Percentiles rank a stretch among this genome's conserved stretches.
These are phyloP conservation scores for Cetonia aurata DNA, from an alignment of 2,888 invertebrate genomes.

Conservation along the genomic window DNA sequence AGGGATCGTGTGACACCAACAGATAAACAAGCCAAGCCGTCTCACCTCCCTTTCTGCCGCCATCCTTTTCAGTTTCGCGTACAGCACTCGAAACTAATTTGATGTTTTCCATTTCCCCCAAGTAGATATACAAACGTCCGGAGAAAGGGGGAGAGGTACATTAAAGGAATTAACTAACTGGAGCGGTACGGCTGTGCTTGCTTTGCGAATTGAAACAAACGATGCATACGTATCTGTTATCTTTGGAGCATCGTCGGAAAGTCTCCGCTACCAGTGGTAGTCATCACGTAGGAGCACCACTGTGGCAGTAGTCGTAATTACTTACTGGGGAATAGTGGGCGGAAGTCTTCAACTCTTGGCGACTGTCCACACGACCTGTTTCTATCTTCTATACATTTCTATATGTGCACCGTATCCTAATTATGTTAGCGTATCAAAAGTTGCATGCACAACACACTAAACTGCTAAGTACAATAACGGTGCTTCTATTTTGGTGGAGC, in stretches of 20 bases:
- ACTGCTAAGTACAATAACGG: too few species aligned
- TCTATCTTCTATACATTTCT: too few species aligned
- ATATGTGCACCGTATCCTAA: too few species aligned
- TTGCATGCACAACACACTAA: too few species aligned
- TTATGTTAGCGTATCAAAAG: too few species aligned
- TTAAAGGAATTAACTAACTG: constrained; percentile 6
- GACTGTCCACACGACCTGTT: constrained; percentile 60
- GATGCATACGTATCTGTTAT: constrained; percentile 19
- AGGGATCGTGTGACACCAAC: too few species aligned
- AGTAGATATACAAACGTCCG: background rate
- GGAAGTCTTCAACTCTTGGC: constrained; percentile 58
- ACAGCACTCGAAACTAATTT: constrained; percentile 7
- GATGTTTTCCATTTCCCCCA: background rate
- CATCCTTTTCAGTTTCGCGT: background rate
- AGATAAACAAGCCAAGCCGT: background rate
- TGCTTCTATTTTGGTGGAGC: too few species aligned
- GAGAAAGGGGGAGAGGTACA: background rate
- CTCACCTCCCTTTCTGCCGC: background rate
- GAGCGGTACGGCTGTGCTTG: background rate
- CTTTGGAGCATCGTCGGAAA: too few species aligned
- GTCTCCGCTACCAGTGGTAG: too few species aligned
- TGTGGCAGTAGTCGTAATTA: constrained; percentile 60
- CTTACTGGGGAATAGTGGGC: constrained; percentile 50
- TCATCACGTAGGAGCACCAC: too few species aligned
- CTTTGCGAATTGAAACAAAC: constrained; percentile 35